Conservation (phyloP, 2,113 vertebrate genomes). For the Zootoca vivipara region DNA sequence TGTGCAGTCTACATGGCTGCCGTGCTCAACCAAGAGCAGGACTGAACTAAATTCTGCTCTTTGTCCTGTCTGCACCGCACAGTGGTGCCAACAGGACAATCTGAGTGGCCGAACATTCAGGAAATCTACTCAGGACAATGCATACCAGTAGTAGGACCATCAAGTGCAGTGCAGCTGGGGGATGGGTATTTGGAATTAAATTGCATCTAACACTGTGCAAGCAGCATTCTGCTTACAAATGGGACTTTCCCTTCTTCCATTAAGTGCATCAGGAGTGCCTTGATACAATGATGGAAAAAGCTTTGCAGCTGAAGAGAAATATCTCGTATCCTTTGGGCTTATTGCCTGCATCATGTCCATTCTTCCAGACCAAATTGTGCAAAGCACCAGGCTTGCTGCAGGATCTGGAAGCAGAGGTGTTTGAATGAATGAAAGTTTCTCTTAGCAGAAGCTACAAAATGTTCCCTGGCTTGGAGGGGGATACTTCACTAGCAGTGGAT, state of each 20-base stretch:
- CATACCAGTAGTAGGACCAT: background rate
- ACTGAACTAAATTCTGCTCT: background rate
- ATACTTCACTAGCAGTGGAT: background rate
- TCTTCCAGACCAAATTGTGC: background rate
- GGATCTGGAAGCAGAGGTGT: background rate
- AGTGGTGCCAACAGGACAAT: background rate
- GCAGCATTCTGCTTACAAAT: too few relatives aligned
- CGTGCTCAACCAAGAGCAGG: slow-evolving; percentile 7
- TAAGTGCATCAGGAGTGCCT: background rate
- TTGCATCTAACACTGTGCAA: background rate
- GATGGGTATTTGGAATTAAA: background rate
- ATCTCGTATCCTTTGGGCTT: background rate
- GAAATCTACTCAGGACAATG: background rate
- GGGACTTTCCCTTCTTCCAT: too few relatives aligned
- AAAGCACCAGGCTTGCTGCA: background rate
- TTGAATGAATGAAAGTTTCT: background rate
- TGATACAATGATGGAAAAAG: background rate
- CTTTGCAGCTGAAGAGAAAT: background rate
- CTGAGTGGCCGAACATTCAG: background rate
- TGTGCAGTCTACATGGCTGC: background rate
- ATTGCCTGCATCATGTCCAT: background rate
- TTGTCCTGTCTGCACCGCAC: background rate
- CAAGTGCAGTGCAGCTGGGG: background rate
- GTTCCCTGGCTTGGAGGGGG: background rate
- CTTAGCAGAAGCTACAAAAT: background rate